Evolutionary conservation across 2,113 vertebrate species (phyloP).

Genomic region (Eptesicus fuscus): DNA sequence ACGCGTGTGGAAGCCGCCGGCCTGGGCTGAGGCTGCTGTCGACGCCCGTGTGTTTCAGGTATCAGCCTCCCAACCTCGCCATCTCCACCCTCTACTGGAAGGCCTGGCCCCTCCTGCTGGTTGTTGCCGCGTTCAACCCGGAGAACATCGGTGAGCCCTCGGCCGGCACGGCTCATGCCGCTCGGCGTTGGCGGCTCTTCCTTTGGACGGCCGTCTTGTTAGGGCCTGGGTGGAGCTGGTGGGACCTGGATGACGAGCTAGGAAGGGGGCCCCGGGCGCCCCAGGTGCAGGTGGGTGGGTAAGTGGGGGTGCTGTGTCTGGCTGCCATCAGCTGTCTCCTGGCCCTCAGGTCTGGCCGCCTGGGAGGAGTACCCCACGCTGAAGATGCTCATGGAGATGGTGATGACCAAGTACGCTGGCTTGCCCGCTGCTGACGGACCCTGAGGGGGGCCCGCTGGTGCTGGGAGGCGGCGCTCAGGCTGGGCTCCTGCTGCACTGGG

Average conservation of each 20-base stretch:
- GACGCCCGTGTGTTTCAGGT: slow-evolving; percentile 78
- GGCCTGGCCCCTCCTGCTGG: slow-evolving; percentile 95
- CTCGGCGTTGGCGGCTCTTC: accelerated
- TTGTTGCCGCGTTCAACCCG: slow-evolving; percentile 96
- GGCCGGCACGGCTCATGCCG: accelerated
- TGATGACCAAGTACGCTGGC: slow-evolving; percentile 97
- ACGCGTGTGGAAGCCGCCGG: no score
- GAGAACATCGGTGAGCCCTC: slow-evolving; percentile 92
- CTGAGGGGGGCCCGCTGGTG: accelerated
- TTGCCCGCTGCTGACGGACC: accelerated
- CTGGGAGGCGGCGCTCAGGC: accelerated
- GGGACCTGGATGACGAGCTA: accelerated
- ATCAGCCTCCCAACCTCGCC: slow-evolving; percentile 95
- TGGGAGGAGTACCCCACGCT: slow-evolving; percentile 98
- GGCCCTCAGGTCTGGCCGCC: slow-evolving; percentile 88
- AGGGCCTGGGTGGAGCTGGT: background rate
- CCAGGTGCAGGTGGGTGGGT: accelerated
- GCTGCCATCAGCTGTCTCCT: background rate
- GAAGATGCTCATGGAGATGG: slow-evolving; percentile 99
- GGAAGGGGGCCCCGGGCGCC: no score
- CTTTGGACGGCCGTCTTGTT: accelerated
- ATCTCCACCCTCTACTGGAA: slow-evolving; percentile 99
- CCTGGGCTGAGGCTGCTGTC: accelerated
- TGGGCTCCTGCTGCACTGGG: background rate
- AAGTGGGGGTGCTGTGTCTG: accelerated